Base-by-base conservation (phyloP, 2,888 invertebrate genomes). In the Prostheceraeus crozeri region DNA sequence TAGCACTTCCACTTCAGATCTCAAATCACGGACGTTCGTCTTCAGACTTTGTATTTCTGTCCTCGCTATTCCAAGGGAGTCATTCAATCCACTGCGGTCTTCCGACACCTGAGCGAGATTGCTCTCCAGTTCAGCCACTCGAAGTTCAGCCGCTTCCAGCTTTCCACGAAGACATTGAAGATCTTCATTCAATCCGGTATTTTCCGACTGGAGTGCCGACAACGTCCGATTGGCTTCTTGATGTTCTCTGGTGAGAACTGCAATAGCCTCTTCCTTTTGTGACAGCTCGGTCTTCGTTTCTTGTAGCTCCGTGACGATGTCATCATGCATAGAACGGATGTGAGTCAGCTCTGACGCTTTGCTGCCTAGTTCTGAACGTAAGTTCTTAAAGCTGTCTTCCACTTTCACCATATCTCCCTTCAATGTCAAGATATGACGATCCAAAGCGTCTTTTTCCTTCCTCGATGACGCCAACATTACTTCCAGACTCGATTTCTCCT, bases 341-440 rank as follows among this genome's bases (percentile, higher is more conserved):
- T 4, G 14, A 4, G 40, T 21, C 14, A 40, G 40, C 6, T 40
- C 40, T 16, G 16, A 21, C 14, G 14, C 19, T 6, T 14, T 8
- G 6, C 6, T 8, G 40, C 19, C 40, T 16, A 40, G 40, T 16
- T 40, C 40, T 6, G 14, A 40, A 4, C 40, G 40, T 6, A 40
- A 21, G 14, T 40, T 40, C 6, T 21, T 14, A n/a, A 40, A 40
- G 19, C 40, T 40, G 14, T 40, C 40, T 21, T 40, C 40, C n/a
- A 40, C 40, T 16, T 16, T 40, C 4, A 40, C 40, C 40, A 40
- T 40, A 40, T 40, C 40, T 4, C 40, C 40, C 19, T 40, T 40
- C n/a, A 40, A n/a, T 14, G 14, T 40, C 19, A 21, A 4, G 16
- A 40, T 40, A n/a, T 40, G 19, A 6, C 19, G 14, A n/a, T 40